phyloP scores from a whole-genome alignment of 2,797 vertebrate species.

The Pangasius sanitwongsei region DNA sequence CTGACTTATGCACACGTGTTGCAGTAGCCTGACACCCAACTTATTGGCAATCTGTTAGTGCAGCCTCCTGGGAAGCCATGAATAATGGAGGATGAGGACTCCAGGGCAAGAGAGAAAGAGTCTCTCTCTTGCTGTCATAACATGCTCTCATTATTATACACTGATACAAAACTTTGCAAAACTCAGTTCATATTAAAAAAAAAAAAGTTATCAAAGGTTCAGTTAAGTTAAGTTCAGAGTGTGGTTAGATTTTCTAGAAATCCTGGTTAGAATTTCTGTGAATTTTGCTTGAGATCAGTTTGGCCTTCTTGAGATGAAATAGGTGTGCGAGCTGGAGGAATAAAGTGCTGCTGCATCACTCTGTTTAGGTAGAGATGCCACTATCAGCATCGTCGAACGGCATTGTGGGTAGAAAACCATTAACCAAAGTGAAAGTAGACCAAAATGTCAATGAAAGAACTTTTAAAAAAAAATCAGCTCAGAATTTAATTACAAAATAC shows the following conservation, averaged over 20 bases:
- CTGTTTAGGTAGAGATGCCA: not conserved
- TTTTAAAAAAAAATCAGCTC: not conserved
- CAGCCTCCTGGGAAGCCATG: conserved; percentile 62
- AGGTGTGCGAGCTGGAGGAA: not conserved
- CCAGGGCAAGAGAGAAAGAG: conserved; percentile 57
- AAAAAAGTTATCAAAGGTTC: not conserved
- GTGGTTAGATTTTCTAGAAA: not conserved
- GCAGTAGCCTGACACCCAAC: conserved; percentile 68
- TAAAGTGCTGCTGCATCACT: not conserved
- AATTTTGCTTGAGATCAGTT: not conserved
- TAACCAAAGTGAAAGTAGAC: not conserved
- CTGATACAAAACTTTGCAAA: not conserved
- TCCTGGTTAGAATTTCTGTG: not conserved
- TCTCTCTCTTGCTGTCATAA: conserved; percentile 57
- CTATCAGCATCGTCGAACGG: not conserved
- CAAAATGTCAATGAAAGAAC: not conserved
- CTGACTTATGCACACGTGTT: conserved; percentile 59
- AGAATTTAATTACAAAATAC: not conserved
- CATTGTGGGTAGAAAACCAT: not conserved
- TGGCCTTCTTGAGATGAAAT: not conserved
- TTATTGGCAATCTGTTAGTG: conserved; percentile 82
- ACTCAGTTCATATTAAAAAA: not conserved
- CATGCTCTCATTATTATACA: not conserved
- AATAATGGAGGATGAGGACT: conserved; percentile 40
- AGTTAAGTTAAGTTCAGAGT: not conserved